Base-by-base conservation (phyloP, 2,888 invertebrate genomes). In the Fragum sueziense region DNA sequence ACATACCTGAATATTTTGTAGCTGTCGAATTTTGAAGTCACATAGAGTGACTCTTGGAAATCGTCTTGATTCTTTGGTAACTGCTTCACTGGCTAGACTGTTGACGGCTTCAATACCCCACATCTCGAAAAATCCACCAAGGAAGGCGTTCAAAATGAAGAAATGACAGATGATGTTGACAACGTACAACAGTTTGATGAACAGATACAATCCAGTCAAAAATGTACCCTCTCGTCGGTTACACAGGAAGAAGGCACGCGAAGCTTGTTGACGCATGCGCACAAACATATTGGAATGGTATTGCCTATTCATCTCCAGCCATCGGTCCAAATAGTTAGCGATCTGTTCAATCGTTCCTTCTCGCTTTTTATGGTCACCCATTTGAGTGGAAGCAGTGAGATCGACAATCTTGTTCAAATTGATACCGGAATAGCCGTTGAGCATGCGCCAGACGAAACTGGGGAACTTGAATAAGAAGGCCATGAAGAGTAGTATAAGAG, bases 401-500 rank as follows among this genome's bases (percentile, higher is more conserved):
- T 75, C 85, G 25, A 90, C 91, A 33, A 91, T 87, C 74, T 90
- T 90, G 72, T 88, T 88, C 76, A 91, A 77, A 80, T 90, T 91
- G 29, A 92, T 80, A 27, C 91, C 91, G 33, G 89, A 88, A 20
- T 84, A 84, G 20, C 90, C 87, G 62, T 88, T 88, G 76, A 94
- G 89, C 76, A 94, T 90, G 47, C 94, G 87, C 94, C 94, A 94
- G 22, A 94, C 75, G 52, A 94, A 88, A 51, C 93, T 91, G 6
- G 94, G 94, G 59, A 94, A 86, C 86, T 94, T 94, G 90, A 94
- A 94, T 34, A 94, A 86, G 76, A 94, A 92, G 20, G 94, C 94
- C 91, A 94, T 94, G 72, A 93, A 89, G 54, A 94, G 93, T 25
- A 94, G 91, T 70, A 94, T 91, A 88, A 94, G 90, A 80, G 94